Percentiles rank a stretch among this genome's conserved stretches.
Conservation (phyloP, 2,888 invertebrate species). For the Eucera pruinosa region DNA sequence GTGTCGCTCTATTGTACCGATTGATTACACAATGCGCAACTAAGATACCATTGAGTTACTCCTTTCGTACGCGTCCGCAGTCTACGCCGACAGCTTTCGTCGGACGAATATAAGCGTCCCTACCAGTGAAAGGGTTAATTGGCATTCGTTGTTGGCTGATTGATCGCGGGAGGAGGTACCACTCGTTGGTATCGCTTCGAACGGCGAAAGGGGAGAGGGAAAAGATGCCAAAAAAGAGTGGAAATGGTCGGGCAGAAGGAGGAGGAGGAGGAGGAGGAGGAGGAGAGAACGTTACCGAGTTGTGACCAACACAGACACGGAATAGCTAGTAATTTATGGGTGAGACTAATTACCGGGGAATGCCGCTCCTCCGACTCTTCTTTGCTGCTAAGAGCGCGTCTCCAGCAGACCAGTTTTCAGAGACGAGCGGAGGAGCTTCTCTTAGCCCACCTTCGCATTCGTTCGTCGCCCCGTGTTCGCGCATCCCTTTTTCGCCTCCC, state of each 20-base stretch:
- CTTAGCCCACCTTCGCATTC: conserved; percentile 53
- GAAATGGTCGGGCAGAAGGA: conserved; percentile 43
- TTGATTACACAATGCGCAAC: too few species aligned
- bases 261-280: conserved; percentile 37
- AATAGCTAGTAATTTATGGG: conserved; percentile 82
- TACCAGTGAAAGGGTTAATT: too few species aligned
- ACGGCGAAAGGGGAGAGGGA: too few species aligned
- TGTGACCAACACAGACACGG: conserved; percentile 78
- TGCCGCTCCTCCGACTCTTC: conserved; percentile 80
- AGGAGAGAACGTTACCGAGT: conserved; percentile 66
- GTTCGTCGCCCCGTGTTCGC: conserved; percentile 41
- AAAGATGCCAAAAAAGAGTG: conserved; percentile 12
- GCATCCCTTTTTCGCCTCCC: conserved; percentile 21
- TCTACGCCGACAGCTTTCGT: too few species aligned
- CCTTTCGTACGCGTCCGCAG: too few species aligned
- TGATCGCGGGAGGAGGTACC: too few species aligned
- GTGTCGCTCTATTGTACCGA: too few species aligned
- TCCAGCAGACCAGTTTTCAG: conserved; percentile 71
- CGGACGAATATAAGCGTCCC: too few species aligned
- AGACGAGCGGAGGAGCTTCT: conserved; percentile 59
- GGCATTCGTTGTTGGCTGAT: too few species aligned
- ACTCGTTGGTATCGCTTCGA: too few species aligned
- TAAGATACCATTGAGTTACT: too few species aligned
- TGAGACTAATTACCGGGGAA: conserved; percentile 83
- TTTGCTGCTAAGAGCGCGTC: conserved; percentile 71